Conservation (phyloP, 2,888 invertebrate species). For the Cataglyphis livida region DNA sequence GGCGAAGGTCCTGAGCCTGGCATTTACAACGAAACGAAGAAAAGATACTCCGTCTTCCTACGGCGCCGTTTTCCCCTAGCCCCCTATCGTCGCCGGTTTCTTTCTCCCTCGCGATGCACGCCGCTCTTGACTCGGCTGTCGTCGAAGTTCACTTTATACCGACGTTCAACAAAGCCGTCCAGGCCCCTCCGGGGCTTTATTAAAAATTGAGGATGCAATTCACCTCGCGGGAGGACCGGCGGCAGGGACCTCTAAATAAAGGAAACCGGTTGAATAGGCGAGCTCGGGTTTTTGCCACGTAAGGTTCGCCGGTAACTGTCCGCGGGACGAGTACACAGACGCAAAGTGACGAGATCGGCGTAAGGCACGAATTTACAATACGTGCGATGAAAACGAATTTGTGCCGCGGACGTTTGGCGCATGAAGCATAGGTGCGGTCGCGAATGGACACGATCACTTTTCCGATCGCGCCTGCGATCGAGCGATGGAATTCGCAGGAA, state of each 20-base stretch:
- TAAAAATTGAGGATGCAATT: constrained; percentile 85
- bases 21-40: constrained; percentile 81
- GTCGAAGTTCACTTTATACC: constrained; percentile 83
- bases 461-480: constrained; percentile 54
- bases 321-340: constrained; percentile 51
- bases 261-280: constrained; percentile 74
- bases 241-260: constrained; percentile 81
- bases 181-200: constrained; percentile 80
- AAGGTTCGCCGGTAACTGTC: constrained; percentile 54
- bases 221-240: constrained; percentile 77
- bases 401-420: constrained; percentile 46
- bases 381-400: constrained; percentile 69
- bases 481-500: constrained; percentile 35
- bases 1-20: constrained; percentile 73
- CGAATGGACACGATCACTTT: constrained; percentile 45
- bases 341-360: constrained; percentile 59
- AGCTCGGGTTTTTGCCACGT: constrained; percentile 58
- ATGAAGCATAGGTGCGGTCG: constrained; percentile 44
- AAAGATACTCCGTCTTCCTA: constrained; percentile 72
- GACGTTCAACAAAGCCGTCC: constrained; percentile 81
- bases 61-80: constrained; percentile 54
- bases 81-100: constrained; percentile 35
- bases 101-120: constrained; percentile 44
- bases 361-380: constrained; percentile 69
- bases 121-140: constrained; percentile 80